Base-by-base conservation (phyloP, 2,888 invertebrate species). In the Venustoraphidia nigricollis region DNA sequence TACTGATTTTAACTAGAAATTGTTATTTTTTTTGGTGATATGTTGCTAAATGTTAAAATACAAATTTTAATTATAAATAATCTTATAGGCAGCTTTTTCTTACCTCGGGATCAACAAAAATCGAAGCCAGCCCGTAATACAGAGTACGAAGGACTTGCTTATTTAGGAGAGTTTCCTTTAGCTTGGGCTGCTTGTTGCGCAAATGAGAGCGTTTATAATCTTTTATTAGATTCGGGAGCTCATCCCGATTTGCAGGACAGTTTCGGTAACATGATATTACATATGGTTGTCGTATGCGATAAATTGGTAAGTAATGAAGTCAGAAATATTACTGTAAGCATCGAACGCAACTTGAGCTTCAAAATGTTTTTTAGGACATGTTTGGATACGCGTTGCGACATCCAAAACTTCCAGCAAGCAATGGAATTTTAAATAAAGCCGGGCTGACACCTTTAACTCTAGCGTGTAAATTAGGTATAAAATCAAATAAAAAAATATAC, bases 261-360 rank as follows among this genome's bases (percentile, higher is more conserved):
- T 0, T 96, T 94, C 61, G 98, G 98, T 10, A 98, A 98, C 64
- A 96, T 94, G 81, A 92, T 96, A 53, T 73, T 98, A n/a, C 98
- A 98, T 64, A 96, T 98, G 94, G 93, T 97, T 37, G 97, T 98
- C 38, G 95, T 98, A 51, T 87, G 92, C 62, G 94, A 97, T 69
- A 95, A 96, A 68, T 70, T 93, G 73, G 95, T 94, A 67, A 68
- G 71, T 14, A n/a, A 14, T 46, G 13, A 17, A 9, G 34, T 9
- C 10, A 14, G 9, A 14, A 34, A 10, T 38, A 36, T 38, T 36
- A 17, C 10, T 36, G 13, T 34, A 50, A 45, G n/a, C 49, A 27
- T 36, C 11, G 36, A 38, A 14, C 39, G 9, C 10, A 38, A n/a
- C n/a, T 47, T 27, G 14, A 36, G 11, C 11, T 46, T 48, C 39